Percentiles rank a stretch among this genome's conserved stretches.
These are phyloP conservation scores for Drosophila insularis DNA, from an alignment of 1,140 invertebrate species.

Conservation along the genomic window DNA sequence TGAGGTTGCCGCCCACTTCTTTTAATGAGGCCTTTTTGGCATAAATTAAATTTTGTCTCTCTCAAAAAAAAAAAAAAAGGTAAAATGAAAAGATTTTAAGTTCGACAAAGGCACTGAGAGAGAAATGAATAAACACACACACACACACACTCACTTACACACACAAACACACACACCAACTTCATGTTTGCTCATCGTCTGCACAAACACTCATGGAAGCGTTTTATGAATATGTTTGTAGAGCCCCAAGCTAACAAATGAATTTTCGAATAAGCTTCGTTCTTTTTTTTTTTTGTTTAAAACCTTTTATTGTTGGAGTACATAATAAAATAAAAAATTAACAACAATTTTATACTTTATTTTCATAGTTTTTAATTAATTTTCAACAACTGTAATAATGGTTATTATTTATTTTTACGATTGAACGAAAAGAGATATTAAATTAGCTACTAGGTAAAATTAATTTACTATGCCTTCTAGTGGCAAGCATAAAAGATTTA, in stretches of 20 bases:
- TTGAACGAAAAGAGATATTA: too few relatives aligned
- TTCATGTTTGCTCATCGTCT: constrained; percentile 63
- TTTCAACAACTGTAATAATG: background rate
- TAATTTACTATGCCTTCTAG: background rate
- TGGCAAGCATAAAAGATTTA: background rate
- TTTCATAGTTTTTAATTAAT: constrained; percentile 1
- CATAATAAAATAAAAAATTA: background rate
- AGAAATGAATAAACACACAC: background rate
- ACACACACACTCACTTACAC: background rate
- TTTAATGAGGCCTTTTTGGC: constrained; percentile 64
- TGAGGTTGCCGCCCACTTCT: background rate
- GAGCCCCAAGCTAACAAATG: constrained; percentile 22
- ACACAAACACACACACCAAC: background rate
- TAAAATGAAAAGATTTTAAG: constrained; percentile 14
- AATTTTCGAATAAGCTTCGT: constrained; percentile 27
- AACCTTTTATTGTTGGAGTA: background rate
- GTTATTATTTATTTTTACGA: too few relatives aligned
- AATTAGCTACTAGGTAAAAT: too few relatives aligned
- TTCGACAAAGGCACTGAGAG: background rate
- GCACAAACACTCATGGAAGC: constrained; percentile 54
- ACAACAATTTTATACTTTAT: background rate
- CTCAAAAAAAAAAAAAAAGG: constrained; percentile 35
- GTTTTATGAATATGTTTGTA: constrained; percentile 14
- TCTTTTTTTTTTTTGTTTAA: constrained; percentile 32
- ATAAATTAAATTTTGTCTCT: constrained; percentile 14